Base-by-base conservation (phyloP, 2,888 invertebrate species). In the Meteorus colon region DNA sequence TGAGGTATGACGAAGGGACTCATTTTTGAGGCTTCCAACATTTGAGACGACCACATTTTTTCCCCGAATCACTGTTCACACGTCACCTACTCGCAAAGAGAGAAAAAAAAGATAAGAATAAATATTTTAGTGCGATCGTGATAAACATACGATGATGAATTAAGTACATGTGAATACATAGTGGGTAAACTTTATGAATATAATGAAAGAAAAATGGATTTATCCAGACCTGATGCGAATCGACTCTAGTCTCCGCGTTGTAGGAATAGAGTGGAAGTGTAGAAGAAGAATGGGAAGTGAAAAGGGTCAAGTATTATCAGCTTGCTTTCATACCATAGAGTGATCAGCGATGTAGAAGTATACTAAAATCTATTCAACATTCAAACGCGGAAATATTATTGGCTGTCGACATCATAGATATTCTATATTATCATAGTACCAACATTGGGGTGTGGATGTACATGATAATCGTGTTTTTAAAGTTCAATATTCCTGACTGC, bases 1-100 rank as follows among this genome's bases (percentile, higher is more conserved):
- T 89, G 88, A 74, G 88, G 89, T 81, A 83, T 88, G 65, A 85
- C 84, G 79, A 90, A 90, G n/a, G 90, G 90, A 81, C 87, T 90
- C 84, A 81, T 85, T 85, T 90, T 91, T 12, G 89, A 89, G 66
- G 88, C 84, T 83, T 91, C 91, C 80, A 90, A 80, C 80, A 90
- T 82, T 24, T 55, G 55, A 37, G 90, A 89, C 77, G 90, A 88
- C 86, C 89, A 89, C 91, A 91, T 91, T 82, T 86, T 90, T 77
- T 73, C 78, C 78, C 78, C 72, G 62, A 63, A 73, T n/a, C 76
- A 76, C 73, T 70, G 73, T 60, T 31, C 62, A 66, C 80, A 78
- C 80, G 81, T 76, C 63, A 75, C 79, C 81, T 81, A 78, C 73
- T 79, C 34, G 77, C 82, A 76, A 24, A 24, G 24, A 1, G 24